Percentiles rank a stretch among this genome's conserved stretches.
Conservation (phyloP, 2,797 vertebrate genomes). For the Pyrrhura leucotis region DNA sequence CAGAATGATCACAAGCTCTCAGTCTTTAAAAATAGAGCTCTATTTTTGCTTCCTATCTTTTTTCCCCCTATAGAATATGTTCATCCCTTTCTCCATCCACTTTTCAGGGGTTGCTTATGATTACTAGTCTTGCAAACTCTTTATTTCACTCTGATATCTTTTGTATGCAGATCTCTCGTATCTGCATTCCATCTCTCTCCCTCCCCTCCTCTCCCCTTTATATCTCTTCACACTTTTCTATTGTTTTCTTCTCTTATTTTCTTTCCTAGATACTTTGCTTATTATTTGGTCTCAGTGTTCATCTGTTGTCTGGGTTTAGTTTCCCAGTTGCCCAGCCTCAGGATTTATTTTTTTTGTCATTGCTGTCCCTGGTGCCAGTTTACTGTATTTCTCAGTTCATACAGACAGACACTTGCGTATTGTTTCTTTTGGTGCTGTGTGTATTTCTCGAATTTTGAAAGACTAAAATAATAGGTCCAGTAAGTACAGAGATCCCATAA, state of each 20-base stretch:
- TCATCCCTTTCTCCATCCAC: not conserved
- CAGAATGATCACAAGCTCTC: not conserved
- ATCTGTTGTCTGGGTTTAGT: not conserved
- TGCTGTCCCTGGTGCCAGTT: not conserved
- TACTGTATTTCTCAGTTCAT: not conserved
- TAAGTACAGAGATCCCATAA: not conserved
- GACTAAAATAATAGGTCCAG: not conserved
- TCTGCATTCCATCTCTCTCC: not conserved
- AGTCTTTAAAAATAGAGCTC: not conserved
- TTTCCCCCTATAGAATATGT: not conserved
- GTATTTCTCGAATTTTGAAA: not conserved
- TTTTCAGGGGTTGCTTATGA: not conserved
- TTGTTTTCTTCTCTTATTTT: not conserved
- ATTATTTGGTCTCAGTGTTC: not conserved
- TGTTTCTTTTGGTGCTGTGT: not conserved
- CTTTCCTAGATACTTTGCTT: not conserved
- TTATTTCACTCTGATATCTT: not conserved
- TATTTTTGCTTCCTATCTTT: not conserved
- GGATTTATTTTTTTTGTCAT: not conserved
- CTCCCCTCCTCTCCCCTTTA: not conserved
- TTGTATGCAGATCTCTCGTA: not conserved
- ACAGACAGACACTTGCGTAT: not conserved
- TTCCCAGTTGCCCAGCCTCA: not conserved
- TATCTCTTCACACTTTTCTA: not conserved
- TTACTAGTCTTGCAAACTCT: not conserved